Evolutionary conservation across 2,888 invertebrate genomes (phyloP), one percentile per base, ranked within the genome.

Genomic region (Drosophila mayaguana): DNA sequence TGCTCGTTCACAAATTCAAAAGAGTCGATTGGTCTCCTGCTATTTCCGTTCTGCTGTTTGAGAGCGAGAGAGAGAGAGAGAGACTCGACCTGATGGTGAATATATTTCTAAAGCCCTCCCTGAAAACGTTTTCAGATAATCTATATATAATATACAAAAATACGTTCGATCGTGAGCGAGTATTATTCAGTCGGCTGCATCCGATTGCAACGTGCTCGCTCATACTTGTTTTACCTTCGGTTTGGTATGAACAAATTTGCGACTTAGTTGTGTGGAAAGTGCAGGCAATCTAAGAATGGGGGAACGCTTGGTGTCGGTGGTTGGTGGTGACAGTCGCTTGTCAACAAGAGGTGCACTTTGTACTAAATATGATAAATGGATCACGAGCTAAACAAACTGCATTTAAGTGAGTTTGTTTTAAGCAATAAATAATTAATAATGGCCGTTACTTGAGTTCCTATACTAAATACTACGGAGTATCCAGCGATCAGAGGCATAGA

Each of bases 241-340:
- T 36, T 71, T 57, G 67, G 75, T 70, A 72, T n/a, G 80, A 80
- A 78, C 78, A 81, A 85, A 83, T 85, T 90, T 83, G 80, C 89
- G 80, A 88, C 77, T 82, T 81, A 78, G 81, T 83, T 81, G 80
- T 82, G 83, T 83, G 78, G 69, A 81, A 81, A 76, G 80, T 72
- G 72, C 77, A 76, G 81, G 48, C 53, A 59, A 68, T 46, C 56
- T 61, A 56, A 68, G 69, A 68, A 67, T 57, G 74, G 66, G 72
- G 66, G 63, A 56, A 69, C 2, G 18, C 55, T 7, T 79, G 81
- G 83, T 81, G 76, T 72, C 80, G 70, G 70, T 61, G 70, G 83
- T 77, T 73, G 76, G 88, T 90, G 90, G 90, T 90, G 89, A 90
- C 90, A 90, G 89, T 83, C 75, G 67, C 78, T 76, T 90, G 90